Evolutionary conservation across 2,113 vertebrate genomes (phyloP), one percentile per base, ranked within the genome.

Genomic region (Gopherus flavomarginatus): DNA sequence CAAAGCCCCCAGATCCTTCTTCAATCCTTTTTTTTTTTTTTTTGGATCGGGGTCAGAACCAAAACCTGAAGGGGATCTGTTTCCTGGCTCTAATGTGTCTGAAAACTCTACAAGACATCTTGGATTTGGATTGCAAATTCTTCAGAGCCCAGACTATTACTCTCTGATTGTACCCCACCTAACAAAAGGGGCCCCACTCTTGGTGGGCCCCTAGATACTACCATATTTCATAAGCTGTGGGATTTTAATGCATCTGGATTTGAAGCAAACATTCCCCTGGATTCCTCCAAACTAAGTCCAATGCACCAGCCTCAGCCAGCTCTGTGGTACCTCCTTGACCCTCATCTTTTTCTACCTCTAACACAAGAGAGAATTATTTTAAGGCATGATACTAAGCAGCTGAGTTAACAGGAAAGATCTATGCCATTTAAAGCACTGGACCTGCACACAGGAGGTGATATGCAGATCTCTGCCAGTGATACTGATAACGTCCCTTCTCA

Each of bases 301-400:
- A 65, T 65, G 56, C 56, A 57, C 56, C 56, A 57, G 56, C 24
- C 26, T 27, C 59, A 65, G 59, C 29, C 31, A 35, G 59, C 59
- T 35, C 31, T 65, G 29, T 35, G 6, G 13, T 31, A 65, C 31
- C 29, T 65, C 59, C 59, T 35, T 35, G 59, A 35, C 59, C 59
- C 29, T 65, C 59, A 16, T 65, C 14, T 8, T 35, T 65, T 65
- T 65, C 59, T 65, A 31, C 5, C 6, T 35, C 29, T 35, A 65
- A 35, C 29, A 35, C 59, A 65, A 16, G 29, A 17, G 35, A 31
- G 29, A 65, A 35, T 65, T 65, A 17, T 78, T 26, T 86, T 0
- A 2, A n/a, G 77, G 35, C 1, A 0, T 1, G 6, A 17, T 42
- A 81, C 8, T 4, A 14, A 27, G 31, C 57, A 59, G 26, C 3